Conservation (phyloP, 2,113 vertebrate species). For the Semnopithecus entellus region DNA sequence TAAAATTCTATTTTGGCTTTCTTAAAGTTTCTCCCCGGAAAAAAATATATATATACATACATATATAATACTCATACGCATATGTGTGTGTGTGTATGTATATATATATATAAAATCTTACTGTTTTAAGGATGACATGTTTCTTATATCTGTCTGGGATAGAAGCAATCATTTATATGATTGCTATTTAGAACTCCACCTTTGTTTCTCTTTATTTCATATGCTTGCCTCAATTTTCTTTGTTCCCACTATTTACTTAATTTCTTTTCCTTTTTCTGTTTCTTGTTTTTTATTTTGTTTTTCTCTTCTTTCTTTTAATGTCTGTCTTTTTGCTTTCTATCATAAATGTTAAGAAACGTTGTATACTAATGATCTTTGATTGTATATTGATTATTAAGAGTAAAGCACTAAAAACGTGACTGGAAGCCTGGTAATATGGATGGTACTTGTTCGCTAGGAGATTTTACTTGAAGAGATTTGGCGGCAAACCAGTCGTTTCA, state of each 20-base stretch:
- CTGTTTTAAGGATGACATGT: not conserved
- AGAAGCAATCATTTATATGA: not conserved
- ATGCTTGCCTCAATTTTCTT: not conserved
- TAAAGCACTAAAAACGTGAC: not conserved
- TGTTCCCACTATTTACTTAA: not conserved
- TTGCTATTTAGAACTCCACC: not conserved
- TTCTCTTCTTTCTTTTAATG: not conserved
- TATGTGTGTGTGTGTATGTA: rapidly evolving
- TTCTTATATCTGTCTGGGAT: not conserved
- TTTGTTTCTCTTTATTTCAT: not conserved
- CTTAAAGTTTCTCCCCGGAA: not conserved
- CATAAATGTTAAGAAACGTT: not conserved
- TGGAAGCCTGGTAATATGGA: not conserved
- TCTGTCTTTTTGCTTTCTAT: not conserved
- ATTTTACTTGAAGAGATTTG: not conserved
- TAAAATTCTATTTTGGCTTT: not conserved
- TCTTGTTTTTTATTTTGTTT: not conserved
- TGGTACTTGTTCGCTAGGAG: not conserved
- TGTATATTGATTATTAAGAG: not conserved
- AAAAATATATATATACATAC: no score
- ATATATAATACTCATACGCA: no score
- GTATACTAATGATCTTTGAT: not conserved
- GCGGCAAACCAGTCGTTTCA: not conserved
- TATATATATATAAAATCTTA: no score
- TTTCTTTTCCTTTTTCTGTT: not conserved